phyloP scores from a whole-genome alignment of 2,888 invertebrate species.

The Ormyrus nitidulus region DNA sequence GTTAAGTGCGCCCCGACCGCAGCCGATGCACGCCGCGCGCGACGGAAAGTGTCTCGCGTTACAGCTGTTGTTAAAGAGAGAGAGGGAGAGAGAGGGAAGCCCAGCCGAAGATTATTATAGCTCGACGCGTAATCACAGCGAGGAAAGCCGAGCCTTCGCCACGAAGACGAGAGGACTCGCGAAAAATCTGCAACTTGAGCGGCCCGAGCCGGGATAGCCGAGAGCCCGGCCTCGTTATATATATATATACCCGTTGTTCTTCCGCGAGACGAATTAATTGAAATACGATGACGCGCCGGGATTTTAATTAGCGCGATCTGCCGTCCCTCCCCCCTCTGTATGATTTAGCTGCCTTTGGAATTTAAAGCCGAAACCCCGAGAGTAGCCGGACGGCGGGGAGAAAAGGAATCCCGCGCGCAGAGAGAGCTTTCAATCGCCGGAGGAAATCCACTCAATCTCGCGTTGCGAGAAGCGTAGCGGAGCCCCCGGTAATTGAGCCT shows the following conservation, averaged over 20 bases:
- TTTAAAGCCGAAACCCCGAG: neutral
- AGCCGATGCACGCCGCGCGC: constrained; percentile 36
- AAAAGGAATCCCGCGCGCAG: neutral
- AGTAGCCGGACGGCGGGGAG: neutral
- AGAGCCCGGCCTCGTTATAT: constrained; percentile 40
- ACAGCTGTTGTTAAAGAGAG: constrained; percentile 57
- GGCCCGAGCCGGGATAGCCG: constrained; percentile 21
- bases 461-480: constrained; percentile 4
- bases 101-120: constrained; percentile 63
- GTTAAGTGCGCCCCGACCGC: constrained; percentile 58
- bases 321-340: neutral
- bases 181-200: constrained; percentile 56
- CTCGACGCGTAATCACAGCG: constrained; percentile 59
- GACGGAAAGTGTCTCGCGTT: constrained; percentile 45
- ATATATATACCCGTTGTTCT: constrained; percentile 7
- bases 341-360: neutral
- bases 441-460: neutral
- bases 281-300: constrained; percentile 48
- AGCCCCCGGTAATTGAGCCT: constrained; percentile 68
- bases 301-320: constrained; percentile 48
- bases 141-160: constrained; percentile 58
- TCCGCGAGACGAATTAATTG: constrained; percentile 48
- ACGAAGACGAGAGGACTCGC: constrained; percentile 44
- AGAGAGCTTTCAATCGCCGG: neutral
- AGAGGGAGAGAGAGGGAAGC: constrained; percentile 3